Base-by-base conservation (phyloP, 2,888 invertebrate genomes). In the Mythimna loreyi region DNA sequence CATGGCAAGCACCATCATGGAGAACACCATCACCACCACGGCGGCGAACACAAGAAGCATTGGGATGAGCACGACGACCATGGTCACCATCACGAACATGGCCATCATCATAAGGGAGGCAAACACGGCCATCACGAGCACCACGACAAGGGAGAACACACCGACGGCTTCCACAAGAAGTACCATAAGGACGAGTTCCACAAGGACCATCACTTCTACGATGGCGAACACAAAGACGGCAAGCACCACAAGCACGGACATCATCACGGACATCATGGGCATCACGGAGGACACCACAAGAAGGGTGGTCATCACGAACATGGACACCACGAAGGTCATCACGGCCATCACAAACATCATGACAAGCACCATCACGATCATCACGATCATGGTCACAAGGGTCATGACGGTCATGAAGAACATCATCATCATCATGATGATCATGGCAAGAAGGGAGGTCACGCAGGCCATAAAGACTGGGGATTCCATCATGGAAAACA, bases 161-260 rank as follows among this genome's bases (percentile, higher is more conserved):
- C 89, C 75, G 94, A 94, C 60, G 94, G 94, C 13, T 95, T 87
- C 87, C 94, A 95, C 86, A 95, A 95, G 90, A 95, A 94, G 67
- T 94, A 94, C 85, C 94, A 95, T 66, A 95, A 95, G 86, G 94
- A 95, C 68, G 86, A 88, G 84, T 95, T 91, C 92, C 94, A 95
- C 81, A 95, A 95, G 86, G 94, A 95, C 76, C 94, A 95, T 76
- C 92, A 95, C 92, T 95, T 94, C 86, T 93, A 95, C 85, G 94
- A 94, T 81, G 94, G 91, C 81, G 92, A 95, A 73, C 94, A 95
- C 67, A 82, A 93, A 1, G 94, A 92, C 81, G 95, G 95, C 85
- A 94, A 95, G 81, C 95, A 95, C 56, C 95, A 95, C 80, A 95
- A 95, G 70, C 93, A 95, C 47, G 94, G 94, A 0, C 82, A 95